These are phyloP conservation scores for Oligia fasciuncula DNA, from an alignment of 2,888 invertebrate genomes.

Conservation along the genomic window DNA sequence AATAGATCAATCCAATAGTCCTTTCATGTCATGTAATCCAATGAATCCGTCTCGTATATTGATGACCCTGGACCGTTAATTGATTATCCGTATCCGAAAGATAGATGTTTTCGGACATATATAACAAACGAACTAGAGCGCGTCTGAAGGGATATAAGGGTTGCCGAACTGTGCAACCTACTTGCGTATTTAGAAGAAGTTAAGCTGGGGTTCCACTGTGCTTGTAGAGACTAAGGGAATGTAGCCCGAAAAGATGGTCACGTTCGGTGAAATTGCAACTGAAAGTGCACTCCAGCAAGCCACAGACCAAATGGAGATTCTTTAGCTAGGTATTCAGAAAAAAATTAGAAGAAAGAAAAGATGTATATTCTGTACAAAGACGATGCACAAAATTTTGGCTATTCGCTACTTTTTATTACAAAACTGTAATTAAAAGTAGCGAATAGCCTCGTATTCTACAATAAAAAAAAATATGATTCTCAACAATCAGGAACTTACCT, in stretches of 20 bases:
- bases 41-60: slow-evolving; percentile 57
- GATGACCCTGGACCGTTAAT: slow-evolving; percentile 66
- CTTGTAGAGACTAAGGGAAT: neutral
- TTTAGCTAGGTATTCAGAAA: neutral
- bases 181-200: slow-evolving; percentile 45
- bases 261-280: neutral
- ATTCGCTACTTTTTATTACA: too few species aligned
- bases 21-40: slow-evolving; percentile 55
- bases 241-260: neutral
- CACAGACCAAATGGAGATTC: neutral
- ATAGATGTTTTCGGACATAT: slow-evolving; percentile 63
- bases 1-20: slow-evolving; percentile 55
- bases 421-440: neutral
- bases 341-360: too few species aligned
- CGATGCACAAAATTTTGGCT: too few species aligned
- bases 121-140: slow-evolving; percentile 68
- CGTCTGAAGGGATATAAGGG: slow-evolving; percentile 56
- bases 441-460: neutral
- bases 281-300: neutral
- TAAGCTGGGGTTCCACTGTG: slow-evolving; percentile 1
- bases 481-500: neutral
- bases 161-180: slow-evolving; percentile 60
- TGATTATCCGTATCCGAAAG: slow-evolving; percentile 68
- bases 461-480: neutral
- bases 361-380: neutral